Evolutionary conservation across 1,140 invertebrate genomes (phyloP).

Genomic region (Cotesia typhae): DNA sequence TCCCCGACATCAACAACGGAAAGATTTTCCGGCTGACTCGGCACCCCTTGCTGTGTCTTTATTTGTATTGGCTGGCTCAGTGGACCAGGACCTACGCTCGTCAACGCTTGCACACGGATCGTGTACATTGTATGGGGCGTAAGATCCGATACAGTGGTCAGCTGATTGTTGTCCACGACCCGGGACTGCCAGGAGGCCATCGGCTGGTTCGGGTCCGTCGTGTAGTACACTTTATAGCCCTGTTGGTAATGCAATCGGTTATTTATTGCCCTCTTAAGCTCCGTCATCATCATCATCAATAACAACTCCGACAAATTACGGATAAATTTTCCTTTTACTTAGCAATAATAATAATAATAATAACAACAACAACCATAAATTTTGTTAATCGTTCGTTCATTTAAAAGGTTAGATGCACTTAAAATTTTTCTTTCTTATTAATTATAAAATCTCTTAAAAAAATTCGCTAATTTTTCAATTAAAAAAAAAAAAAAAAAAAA

Average conservation of each 20-base stretch:
- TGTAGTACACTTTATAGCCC: slow-evolving; percentile 99
- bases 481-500: too few relatives aligned
- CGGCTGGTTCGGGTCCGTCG: slow-evolving; percentile 83
- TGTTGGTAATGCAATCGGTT: slow-evolving; percentile 54
- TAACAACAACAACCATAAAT: too few relatives aligned
- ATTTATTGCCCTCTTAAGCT: not conserved
- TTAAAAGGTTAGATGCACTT: too few relatives aligned
- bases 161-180: slow-evolving; percentile 90
- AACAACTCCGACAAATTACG: too few relatives aligned
- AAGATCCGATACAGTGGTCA: slow-evolving; percentile 92
- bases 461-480: too few relatives aligned
- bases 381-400: too few relatives aligned
- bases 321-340: too few relatives aligned
- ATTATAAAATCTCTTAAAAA: too few relatives aligned
- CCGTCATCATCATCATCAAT: too few relatives aligned
- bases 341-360: too few relatives aligned
- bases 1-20: slow-evolving; percentile 83
- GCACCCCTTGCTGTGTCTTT: slow-evolving; percentile 96
- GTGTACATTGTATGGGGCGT: slow-evolving; percentile 90
- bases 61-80: slow-evolving; percentile 92
- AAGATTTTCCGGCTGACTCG: slow-evolving; percentile 92
- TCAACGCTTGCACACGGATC: slow-evolving; percentile 90
- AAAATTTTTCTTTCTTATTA: too few relatives aligned
- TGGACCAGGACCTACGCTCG: slow-evolving; percentile 89
- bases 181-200: slow-evolving; percentile 92